Evolutionary conservation across 2,888 invertebrate genomes (phyloP).

Genomic region (Erynnis tages): DNA sequence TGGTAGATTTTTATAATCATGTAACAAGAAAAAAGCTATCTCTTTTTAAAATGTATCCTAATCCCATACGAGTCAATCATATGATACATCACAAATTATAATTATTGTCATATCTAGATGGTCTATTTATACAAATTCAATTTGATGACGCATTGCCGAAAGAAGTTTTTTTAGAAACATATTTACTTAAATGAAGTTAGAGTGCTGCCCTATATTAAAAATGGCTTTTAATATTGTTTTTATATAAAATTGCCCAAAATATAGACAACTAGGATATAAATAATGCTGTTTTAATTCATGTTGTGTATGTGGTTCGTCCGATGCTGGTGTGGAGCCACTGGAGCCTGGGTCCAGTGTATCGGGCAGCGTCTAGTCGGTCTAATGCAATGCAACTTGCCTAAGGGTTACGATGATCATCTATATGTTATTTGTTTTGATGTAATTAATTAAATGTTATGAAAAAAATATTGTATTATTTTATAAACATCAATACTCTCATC

Average conservation of each 20-base stretch:
- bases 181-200: too few relatives aligned
- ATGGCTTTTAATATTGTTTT: conserved; percentile 3
- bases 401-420: conserved; percentile 60
- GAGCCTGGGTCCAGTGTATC: conserved; percentile 22
- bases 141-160: too few relatives aligned
- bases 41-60: neutral
- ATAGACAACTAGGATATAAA: neutral
- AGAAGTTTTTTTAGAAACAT: too few relatives aligned
- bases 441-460: conserved; percentile 79
- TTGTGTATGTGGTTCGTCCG: neutral
- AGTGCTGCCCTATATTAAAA: neutral
- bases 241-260: neutral
- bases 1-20: conserved; percentile 2
- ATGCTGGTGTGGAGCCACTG: neutral
- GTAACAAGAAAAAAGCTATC: neutral
- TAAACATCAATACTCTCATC: too few relatives aligned
- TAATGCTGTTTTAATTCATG: neutral
- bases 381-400: conserved; percentile 72
- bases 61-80: conserved; percentile 1
- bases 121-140: too few relatives aligned
- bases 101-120: too few relatives aligned
- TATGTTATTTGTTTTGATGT: conserved; percentile 81
- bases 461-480: conserved; percentile 42
- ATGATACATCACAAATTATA: conserved; percentile 23
- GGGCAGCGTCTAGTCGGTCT: conserved; percentile 74